phyloP scores from a whole-genome alignment of 1,140 invertebrate genomes.

The Phymastichus coffea region DNA sequence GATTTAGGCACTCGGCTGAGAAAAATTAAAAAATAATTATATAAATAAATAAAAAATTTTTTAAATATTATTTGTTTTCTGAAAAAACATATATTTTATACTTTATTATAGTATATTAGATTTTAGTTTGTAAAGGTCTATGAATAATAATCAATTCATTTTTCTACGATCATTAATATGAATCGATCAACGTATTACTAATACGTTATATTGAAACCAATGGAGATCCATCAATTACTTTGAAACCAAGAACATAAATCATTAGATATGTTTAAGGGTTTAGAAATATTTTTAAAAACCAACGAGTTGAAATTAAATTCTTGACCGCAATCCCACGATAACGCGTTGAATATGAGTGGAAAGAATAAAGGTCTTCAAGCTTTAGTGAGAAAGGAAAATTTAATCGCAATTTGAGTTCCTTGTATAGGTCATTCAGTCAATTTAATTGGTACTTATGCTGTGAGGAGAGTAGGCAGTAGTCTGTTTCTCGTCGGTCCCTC shows the following conservation, averaged over 20 bases:
- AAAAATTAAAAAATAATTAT: too few relatives aligned
- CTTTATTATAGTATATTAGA: too few relatives aligned
- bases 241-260: not conserved
- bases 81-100: too few relatives aligned
- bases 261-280: not conserved
- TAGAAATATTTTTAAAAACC: not conserved
- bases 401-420: not conserved
- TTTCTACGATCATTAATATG: too few relatives aligned
- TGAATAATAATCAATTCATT: too few relatives aligned
- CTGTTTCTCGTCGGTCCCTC: too few relatives aligned
- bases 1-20: too few relatives aligned
- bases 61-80: too few relatives aligned
- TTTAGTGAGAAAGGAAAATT: not conserved
- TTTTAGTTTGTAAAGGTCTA: too few relatives aligned
- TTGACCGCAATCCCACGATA: not conserved
- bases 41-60: too few relatives aligned
- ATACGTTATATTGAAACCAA: not conserved
- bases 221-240: not conserved
- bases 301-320: not conserved
- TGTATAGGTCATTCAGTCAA: not conserved
- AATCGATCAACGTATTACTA: too few relatives aligned
- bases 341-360: not conserved
- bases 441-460: not conserved
- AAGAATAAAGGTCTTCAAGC: not conserved
- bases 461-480: too few relatives aligned